Conservation (phyloP, 1,140 invertebrate genomes). For the Uloborus diversus region DNA sequence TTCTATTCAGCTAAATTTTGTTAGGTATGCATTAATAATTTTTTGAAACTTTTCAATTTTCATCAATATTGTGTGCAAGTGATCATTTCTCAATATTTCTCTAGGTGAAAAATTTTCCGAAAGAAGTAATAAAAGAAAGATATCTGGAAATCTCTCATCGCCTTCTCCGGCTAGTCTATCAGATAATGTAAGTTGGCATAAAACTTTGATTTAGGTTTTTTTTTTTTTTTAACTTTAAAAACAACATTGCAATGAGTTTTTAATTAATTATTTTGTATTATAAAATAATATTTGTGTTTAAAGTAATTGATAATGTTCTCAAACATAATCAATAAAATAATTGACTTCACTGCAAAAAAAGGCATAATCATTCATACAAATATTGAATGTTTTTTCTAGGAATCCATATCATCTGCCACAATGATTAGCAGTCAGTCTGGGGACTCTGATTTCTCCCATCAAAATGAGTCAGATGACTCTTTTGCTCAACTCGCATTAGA, state of each 20-base stretch:
- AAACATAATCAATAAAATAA: too few relatives aligned
- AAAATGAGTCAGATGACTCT: conserved; percentile 37
- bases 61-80: not conserved
- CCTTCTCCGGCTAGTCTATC: conserved; percentile 48
- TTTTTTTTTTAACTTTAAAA: too few relatives aligned
- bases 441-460: not conserved
- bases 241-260: too few relatives aligned
- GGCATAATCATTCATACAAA: too few relatives aligned
- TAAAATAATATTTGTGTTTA: too few relatives aligned
- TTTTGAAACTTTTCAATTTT: too few relatives aligned
- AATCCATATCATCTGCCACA: conserved; percentile 15
- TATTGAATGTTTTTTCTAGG: conserved; percentile 30
- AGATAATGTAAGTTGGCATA: conserved; percentile 26
- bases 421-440: conserved; percentile 7
- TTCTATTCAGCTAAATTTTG: too few relatives aligned
- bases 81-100: not conserved
- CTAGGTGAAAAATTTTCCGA: not conserved
- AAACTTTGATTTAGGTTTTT: too few relatives aligned
- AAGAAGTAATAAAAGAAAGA: conserved; percentile 14
- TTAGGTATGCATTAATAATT: too few relatives aligned
- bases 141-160: conserved; percentile 40
- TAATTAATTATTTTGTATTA: too few relatives aligned
- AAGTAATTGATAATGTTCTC: too few relatives aligned
- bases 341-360: too few relatives aligned
- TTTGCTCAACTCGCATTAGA: conserved; percentile 52